phyloP scores from a whole-genome alignment of 1,140 invertebrate species.

The Zaprionus davidi region DNA sequence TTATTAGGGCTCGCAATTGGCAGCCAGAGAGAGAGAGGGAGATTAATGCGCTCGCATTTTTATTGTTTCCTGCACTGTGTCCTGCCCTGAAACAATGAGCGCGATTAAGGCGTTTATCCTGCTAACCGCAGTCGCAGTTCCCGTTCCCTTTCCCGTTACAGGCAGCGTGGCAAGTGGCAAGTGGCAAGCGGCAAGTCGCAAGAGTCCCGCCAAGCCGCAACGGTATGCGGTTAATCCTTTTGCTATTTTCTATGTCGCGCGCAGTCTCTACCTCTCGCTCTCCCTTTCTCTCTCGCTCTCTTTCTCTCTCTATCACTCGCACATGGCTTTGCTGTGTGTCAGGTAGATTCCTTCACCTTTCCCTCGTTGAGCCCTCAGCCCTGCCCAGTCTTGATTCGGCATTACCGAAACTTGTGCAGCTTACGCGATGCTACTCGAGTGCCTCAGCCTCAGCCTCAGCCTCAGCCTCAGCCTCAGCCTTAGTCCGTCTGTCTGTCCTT shows the following conservation, averaged over 20 bases:
- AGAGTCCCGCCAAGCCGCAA: slow-evolving; percentile 24
- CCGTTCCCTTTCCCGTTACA: background rate
- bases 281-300: background rate
- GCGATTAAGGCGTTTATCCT: slow-evolving; percentile 63
- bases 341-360: slow-evolving; percentile 15
- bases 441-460: slow-evolving; percentile 14
- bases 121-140: slow-evolving; percentile 49
- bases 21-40: slow-evolving; percentile 10
- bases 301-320: background rate
- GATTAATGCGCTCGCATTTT: slow-evolving; percentile 71
- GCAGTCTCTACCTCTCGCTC: slow-evolving; percentile 6
- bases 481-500: background rate
- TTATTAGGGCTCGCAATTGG: slow-evolving; percentile 50
- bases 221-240: slow-evolving; percentile 82
- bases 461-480: slow-evolving; percentile 16
- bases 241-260: slow-evolving; percentile 72
- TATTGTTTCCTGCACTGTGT: slow-evolving; percentile 53
- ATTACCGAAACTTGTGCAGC: slow-evolving; percentile 77
- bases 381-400: slow-evolving; percentile 20
- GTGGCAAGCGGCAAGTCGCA: background rate
- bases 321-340: background rate
- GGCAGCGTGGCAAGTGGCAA: no score
- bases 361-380: background rate
- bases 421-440: slow-evolving; percentile 57
- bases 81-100: slow-evolving; percentile 56